Evolutionary conservation across 2,113 vertebrate species (phyloP).

Genomic region (Vidua chalybeata): DNA sequence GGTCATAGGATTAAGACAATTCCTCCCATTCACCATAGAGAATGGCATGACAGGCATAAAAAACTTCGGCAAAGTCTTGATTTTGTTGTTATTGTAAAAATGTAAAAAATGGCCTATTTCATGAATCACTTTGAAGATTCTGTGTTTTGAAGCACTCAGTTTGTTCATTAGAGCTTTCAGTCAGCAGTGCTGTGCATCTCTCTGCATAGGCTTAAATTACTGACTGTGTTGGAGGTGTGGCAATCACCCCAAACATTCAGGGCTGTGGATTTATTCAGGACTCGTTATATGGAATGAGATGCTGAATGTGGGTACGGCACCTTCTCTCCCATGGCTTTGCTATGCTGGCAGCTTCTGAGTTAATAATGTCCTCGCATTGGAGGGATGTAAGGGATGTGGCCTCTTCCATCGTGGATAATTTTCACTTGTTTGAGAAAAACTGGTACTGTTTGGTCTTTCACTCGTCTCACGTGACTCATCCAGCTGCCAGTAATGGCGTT

Average conservation of each 20-base stretch:
- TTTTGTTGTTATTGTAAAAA: neutral
- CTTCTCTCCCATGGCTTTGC: neutral
- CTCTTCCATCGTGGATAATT: neutral
- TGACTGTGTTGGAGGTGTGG: neutral
- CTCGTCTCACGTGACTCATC: neutral
- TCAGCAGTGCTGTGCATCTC: neutral
- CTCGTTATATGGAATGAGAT: rapidly evolving
- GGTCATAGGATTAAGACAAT: neutral
- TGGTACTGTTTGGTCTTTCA: slow-evolving; percentile 40
- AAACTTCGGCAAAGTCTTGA: neutral
- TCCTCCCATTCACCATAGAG: neutral
- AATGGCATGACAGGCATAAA: neutral
- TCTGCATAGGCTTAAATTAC: neutral
- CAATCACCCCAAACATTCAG: neutral
- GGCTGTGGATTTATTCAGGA: neutral
- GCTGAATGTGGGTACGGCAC: neutral
- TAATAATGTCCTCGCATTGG: neutral
- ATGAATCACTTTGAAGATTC: neutral
- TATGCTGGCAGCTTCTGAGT: neutral
- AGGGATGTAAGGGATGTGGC: neutral
- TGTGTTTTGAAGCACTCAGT: neutral
- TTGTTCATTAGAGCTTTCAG: neutral
- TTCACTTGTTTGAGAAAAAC: slow-evolving; percentile 58
- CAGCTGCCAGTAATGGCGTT: slow-evolving; percentile 47
- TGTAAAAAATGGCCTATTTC: neutral